Conservation (phyloP, 2,888 invertebrate genomes). For the Phyllotreta striolata region DNA sequence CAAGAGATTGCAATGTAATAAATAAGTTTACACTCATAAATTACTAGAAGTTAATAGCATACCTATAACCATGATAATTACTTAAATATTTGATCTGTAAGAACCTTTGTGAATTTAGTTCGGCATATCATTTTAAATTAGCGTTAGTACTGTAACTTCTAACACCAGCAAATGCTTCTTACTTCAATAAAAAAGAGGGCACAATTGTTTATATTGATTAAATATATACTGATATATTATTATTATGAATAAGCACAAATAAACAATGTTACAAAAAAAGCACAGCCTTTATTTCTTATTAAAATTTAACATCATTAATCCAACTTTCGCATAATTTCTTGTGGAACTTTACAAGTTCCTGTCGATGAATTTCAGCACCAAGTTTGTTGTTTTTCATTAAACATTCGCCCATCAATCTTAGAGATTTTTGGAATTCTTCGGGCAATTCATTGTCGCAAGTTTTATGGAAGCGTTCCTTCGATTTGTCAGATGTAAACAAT, state of each 20-base stretch:
- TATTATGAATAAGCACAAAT: conserved; percentile 8
- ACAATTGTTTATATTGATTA: conserved; percentile 5
- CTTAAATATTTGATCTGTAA: background rate
- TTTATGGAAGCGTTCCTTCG: conserved; percentile 26
- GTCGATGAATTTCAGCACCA: conserved; percentile 17
- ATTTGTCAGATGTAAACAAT: conserved; percentile 27
- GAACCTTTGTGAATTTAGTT: background rate
- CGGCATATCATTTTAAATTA: conserved; percentile 8
- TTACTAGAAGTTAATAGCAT: no score
- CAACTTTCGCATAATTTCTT: conserved; percentile 19
- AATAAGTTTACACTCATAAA: no score
- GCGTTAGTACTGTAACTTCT: background rate
- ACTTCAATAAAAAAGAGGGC: conserved; percentile 10
- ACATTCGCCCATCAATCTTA: conserved; percentile 30
- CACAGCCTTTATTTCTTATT: conserved; percentile 14
- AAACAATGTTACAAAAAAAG: conserved; percentile 16
- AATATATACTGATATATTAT: conserved; percentile 1
- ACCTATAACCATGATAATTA: no score
- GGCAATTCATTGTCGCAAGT: conserved; percentile 32
- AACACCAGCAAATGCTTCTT: conserved; percentile 16
- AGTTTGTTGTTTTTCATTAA: conserved; percentile 28
- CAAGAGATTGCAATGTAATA: no score
- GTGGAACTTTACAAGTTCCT: conserved; percentile 12
- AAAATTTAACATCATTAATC: conserved; percentile 20
- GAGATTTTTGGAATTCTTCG: conserved; percentile 25